Base-by-base conservation (phyloP, 2,797 vertebrate species). In the Hylomyscus alleni region DNA sequence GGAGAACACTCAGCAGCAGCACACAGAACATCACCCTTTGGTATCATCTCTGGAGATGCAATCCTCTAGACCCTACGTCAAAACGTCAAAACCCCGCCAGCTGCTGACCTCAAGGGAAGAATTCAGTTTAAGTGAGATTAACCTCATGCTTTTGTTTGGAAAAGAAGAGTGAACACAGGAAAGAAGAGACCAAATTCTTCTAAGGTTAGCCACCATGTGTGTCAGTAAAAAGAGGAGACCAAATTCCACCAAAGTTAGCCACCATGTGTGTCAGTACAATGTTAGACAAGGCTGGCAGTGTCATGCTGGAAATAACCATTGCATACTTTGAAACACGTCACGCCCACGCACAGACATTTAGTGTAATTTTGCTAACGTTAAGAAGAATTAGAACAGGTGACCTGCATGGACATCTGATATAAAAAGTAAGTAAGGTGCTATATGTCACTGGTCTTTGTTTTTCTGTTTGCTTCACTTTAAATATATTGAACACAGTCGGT, bases 71-170 rank as follows among this genome's bases (percentile, higher is more conserved):
- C 40, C 11, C 80, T 95, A 83, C 7, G 4, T 65, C 91, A 93
- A 80, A 98, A 83, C 7, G 4, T 65, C 91, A 93, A 80, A 98
- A 96, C 7, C 0, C 0, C 86, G 76, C 56, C 60, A 94, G 86
- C 97, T 98, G 96, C 83, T 58, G 26, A 97, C 72, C 90, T 26
- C 84, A 82, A 98, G 98, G 98, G 98, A 99, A 98, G 99, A 98
- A 97, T 98, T 99, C 98, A 98, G 98, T 98, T 98, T 98, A 97
- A 95, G 97, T 87, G 98, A 98, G 98, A 98, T 98, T 87, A 98
- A 97, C 94, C 98, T 96, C 96, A 96, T 95, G 37, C 81, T 98
- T 99, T 98, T 99, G 98, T 98, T 98, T 96, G 98, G 99, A 96
- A 98, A 97, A 98, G 92, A 97, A 95, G 98, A 98, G 93, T 97